phyloP scores from a whole-genome alignment of 2,113 vertebrate genomes.

The Gracilinanus agilis region DNA sequence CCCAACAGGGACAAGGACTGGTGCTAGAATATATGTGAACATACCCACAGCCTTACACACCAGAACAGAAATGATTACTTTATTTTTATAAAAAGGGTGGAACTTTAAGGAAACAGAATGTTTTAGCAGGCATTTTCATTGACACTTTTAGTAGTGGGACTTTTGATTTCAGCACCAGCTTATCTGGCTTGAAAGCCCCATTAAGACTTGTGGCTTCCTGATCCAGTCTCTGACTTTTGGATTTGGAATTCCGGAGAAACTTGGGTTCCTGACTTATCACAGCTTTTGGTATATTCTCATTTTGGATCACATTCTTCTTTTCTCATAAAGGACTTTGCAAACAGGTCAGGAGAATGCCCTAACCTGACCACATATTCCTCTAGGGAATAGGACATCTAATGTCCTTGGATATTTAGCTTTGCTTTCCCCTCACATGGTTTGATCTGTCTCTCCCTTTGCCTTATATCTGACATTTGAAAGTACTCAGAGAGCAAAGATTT shows the following conservation, averaged over 20 bases:
- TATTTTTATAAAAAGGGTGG: neutral
- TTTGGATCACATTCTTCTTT: neutral
- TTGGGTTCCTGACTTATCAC: neutral
- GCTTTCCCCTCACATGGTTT: neutral
- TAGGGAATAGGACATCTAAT: neutral
- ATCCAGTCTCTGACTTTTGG: neutral
- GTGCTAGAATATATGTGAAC: neutral
- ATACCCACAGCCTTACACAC: neutral
- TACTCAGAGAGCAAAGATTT: neutral
- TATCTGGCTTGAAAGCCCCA: neutral
- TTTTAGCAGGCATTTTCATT: neutral
- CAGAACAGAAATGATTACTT: neutral
- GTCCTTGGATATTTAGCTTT: neutral
- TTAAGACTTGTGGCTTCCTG: neutral
- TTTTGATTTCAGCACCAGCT: neutral
- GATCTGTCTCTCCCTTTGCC: neutral
- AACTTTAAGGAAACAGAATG: neutral
- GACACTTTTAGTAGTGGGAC: neutral
- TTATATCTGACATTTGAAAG: neutral
- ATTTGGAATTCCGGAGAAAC: neutral
- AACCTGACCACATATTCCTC: neutral
- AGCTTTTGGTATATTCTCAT: neutral
- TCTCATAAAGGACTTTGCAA: neutral
- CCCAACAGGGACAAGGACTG: neutral
- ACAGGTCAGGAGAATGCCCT: neutral